These are phyloP conservation scores for Leptopilina syphax DNA, from an alignment of 2,888 invertebrate genomes.

Conservation along the genomic window DNA sequence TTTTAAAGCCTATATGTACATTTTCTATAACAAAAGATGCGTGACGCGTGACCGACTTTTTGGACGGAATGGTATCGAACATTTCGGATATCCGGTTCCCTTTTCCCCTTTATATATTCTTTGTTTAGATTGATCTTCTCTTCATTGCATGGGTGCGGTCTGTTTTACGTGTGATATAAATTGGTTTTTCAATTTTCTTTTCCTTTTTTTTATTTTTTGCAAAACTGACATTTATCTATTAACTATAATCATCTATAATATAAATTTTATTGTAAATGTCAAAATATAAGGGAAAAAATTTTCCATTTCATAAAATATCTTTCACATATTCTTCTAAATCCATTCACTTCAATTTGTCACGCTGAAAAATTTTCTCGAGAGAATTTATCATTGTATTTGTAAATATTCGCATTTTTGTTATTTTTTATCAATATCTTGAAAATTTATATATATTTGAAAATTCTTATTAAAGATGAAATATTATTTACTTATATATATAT, in stretches of 20 bases:
- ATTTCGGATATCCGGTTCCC: slow-evolving; percentile 58
- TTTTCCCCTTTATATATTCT: slow-evolving; percentile 2
- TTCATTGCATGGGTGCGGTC: slow-evolving; percentile 36
- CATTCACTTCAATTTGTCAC: no score
- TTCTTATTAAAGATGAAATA: no score
- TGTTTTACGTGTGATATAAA: slow-evolving; percentile 36
- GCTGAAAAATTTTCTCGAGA: no score
- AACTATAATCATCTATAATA: slow-evolving; percentile 10
- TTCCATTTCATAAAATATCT: no score
- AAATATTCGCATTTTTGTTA: no score
- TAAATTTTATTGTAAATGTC: slow-evolving; percentile 8
- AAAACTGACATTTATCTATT: slow-evolving; percentile 26
- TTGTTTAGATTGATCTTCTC: slow-evolving; percentile 39
- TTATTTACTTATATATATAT: no score
- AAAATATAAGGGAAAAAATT: neutral
- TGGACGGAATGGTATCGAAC: slow-evolving; percentile 54
- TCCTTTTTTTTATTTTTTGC: neutral
- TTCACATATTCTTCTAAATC: no score
- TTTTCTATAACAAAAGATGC: slow-evolving; percentile 48
- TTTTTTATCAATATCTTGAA: no score
- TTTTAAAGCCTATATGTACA: neutral
- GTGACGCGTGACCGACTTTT: slow-evolving; percentile 62
- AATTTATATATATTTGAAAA: no score
- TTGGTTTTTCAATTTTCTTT: slow-evolving; percentile 12
- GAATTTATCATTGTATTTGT: no score